Conservation (phyloP, 2,888 invertebrate genomes). For the Copidosoma aretas region DNA sequence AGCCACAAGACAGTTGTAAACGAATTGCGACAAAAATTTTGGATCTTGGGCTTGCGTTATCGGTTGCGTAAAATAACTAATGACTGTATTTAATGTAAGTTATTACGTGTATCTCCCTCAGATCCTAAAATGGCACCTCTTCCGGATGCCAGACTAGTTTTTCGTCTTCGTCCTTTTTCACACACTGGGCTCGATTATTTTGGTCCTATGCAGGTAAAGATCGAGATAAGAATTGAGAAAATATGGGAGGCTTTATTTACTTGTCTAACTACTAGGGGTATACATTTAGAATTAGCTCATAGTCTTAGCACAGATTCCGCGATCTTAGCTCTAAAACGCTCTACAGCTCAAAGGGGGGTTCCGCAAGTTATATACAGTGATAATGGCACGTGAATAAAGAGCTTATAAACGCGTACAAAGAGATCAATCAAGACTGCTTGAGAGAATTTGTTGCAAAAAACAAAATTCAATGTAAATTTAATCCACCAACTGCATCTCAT, state of each 20-base stretch:
- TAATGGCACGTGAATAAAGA: too few relatives aligned
- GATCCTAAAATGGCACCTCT: neutral
- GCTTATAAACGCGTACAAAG: too few relatives aligned
- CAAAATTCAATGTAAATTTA: too few relatives aligned
- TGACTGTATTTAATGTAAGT: neutral
- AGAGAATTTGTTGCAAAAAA: too few relatives aligned
- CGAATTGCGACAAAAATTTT: neutral
- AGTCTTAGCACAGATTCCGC: neutral
- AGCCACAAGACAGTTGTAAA: neutral
- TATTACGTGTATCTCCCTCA: neutral
- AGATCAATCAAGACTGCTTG: too few relatives aligned
- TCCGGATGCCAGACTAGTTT: neutral
- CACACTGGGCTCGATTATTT: neutral
- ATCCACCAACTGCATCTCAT: too few relatives aligned
- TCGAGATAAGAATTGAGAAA: too few relatives aligned
- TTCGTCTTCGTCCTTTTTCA: neutral
- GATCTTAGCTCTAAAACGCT: neutral
- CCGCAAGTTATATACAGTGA: neutral
- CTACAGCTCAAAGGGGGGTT: neutral
- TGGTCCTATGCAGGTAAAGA: neutral
- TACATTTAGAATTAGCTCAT: too few relatives aligned
- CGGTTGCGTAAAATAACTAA: neutral
- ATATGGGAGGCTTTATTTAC: neutral
- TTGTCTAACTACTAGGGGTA: too few relatives aligned
- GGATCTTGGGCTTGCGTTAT: neutral